Evolutionary conservation across 1,140 invertebrate species (phyloP).

Genomic region (Asobara japonica): DNA sequence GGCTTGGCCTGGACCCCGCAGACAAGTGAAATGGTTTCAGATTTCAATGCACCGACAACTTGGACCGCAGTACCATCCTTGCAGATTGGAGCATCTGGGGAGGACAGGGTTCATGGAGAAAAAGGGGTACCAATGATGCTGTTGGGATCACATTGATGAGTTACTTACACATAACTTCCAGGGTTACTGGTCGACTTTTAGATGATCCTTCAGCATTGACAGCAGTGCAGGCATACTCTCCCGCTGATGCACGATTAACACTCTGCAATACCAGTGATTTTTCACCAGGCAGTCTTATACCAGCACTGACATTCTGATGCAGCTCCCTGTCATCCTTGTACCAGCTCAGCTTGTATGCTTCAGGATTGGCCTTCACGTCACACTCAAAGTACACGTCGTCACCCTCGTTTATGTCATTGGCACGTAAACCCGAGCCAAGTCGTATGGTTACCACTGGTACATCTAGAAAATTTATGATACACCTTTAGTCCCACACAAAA

Average conservation of each 20-base stretch:
- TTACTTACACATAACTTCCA: slow-evolving; percentile 88
- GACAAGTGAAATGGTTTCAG: slow-evolving; percentile 82
- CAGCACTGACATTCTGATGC: slow-evolving; percentile 80
- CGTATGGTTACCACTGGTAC: slow-evolving; percentile 81
- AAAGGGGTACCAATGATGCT: too few species aligned
- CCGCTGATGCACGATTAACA: slow-evolving; percentile 80
- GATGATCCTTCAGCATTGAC: slow-evolving; percentile 84
- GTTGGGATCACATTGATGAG: neutral
- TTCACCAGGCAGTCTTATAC: slow-evolving; percentile 81
- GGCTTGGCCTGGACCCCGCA: slow-evolving; percentile 90
- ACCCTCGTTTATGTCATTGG: slow-evolving; percentile 88
- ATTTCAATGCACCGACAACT: slow-evolving; percentile 83
- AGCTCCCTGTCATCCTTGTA: slow-evolving; percentile 80
- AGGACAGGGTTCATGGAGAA: neutral
- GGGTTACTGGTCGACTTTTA: slow-evolving; percentile 78
- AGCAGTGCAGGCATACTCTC: slow-evolving; percentile 84
- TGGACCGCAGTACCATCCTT: slow-evolving; percentile 76
- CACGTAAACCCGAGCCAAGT: slow-evolving; percentile 82
- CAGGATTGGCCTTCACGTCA: slow-evolving; percentile 86
- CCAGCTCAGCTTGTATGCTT: slow-evolving; percentile 83
- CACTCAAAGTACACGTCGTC: slow-evolving; percentile 94
- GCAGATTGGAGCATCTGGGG: slow-evolving; percentile 82
- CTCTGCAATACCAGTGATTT: slow-evolving; percentile 86
- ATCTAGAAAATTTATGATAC: slow-evolving; percentile 71
- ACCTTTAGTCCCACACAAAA: neutral